Percentiles rank a stretch among this genome's conserved stretches.
Conservation (phyloP, 2,797 vertebrate species). For the Sebastes miniatus region DNA sequence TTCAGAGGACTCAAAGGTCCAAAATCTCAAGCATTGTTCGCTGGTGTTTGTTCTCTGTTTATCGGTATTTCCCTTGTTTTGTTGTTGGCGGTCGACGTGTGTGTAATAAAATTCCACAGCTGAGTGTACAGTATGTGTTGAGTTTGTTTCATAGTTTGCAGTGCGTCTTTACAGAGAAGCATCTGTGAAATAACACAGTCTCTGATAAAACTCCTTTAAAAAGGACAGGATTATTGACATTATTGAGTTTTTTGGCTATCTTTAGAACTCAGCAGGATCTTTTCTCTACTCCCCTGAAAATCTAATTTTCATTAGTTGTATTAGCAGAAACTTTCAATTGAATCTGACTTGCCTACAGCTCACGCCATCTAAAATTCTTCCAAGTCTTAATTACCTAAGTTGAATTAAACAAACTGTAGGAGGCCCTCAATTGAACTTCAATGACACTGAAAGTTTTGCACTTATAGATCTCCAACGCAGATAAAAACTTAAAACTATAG, state of each 20-base stretch:
- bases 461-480: neutral
- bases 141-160: neutral
- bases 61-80: slow-evolving; percentile 33
- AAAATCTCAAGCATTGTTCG: slow-evolving; percentile 3
- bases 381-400: neutral
- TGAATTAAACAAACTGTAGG: slow-evolving; percentile 4
- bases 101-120: neutral
- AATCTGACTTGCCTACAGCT: neutral
- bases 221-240: neutral
- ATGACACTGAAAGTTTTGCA: neutral
- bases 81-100: neutral
- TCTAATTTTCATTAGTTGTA: neutral
- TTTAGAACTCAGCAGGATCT: neutral
- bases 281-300: neutral
- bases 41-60: slow-evolving; percentile 9
- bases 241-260: neutral
- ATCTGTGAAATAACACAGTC: neutral
- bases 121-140: neutral
- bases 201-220: neutral
- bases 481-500: neutral
- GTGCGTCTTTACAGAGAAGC: neutral
- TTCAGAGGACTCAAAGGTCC: neutral
- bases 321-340: neutral
- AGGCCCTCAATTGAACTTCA: neutral
- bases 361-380: neutral